Base-by-base conservation (phyloP, 2,797 vertebrate genomes). In the Myotis pilosus region DNA sequence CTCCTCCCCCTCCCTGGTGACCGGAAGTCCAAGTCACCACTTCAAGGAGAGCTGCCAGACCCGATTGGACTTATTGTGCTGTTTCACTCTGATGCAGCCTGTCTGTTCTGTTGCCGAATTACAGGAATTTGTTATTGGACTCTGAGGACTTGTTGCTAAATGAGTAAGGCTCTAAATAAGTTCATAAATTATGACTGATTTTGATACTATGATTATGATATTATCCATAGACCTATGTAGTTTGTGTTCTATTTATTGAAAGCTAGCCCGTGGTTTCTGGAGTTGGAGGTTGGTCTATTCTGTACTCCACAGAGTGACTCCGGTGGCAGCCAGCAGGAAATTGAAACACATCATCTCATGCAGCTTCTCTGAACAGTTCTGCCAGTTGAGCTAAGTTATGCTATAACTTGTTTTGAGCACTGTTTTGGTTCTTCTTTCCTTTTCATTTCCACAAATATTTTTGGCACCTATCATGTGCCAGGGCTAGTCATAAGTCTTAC, bases 211-310 rank as follows among this genome's bases (percentile, higher is more conserved):
- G 55, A 28, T 28, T 60, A 20, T 8, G 38, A 38, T 30, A 25
- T 47, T 72, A 44, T 79, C 38, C 55, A 33, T 20, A 72, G 53
- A 64, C 53, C 20, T 64, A 20, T 2, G 0, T 62, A 38, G 41
- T 57, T 49, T 84, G 64, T 79, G 20, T 33, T 55, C n/a, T 91
- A 44, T 94, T 86, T 87, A 25, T 83, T 83, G 71, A 75, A 87
- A 47, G 49, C 75, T 44, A 13, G 30, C 74, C 36, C 11, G 2
- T 22, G 51, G 36, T 68, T 74, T 72, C 83, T 69, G 33, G 57
- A 75, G 68, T 38, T 91, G 76, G 91, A 62, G n/a, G 53, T 33
- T 2, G 4, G 33, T 44, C 53, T 17, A 4, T 49, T 60, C 66
- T 72, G 17, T 74, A 41, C 47, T 91, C 38, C 38, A 51, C 75